phyloP scores from a whole-genome alignment of 2,888 invertebrate species.

The Vesta saturnalis region DNA sequence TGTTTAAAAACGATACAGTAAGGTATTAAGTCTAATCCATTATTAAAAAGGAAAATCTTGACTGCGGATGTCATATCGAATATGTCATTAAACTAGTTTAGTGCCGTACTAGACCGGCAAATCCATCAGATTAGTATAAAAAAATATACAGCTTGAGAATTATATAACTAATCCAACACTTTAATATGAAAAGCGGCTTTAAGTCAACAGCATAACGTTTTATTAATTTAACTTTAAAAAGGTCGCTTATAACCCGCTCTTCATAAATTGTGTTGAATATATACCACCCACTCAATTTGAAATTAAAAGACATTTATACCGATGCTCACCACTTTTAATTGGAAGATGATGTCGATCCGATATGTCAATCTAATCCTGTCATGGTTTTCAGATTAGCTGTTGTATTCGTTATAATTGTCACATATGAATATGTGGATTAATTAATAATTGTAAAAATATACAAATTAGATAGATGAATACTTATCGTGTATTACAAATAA shows the following conservation, averaged over 20 bases:
- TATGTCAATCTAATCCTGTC: constrained; percentile 40
- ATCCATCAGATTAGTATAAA: constrained; percentile 34
- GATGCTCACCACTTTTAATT: constrained; percentile 47
- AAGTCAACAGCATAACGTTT: neutral
- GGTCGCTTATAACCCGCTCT: constrained; percentile 20
- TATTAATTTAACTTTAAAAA: no score
- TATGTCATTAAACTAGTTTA: constrained; percentile 37
- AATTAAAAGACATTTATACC: constrained; percentile 32
- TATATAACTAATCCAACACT: neutral
- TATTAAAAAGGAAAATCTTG: constrained; percentile 18
- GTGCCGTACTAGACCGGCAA: constrained; percentile 38
- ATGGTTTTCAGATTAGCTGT: constrained; percentile 45
- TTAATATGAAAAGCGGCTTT: neutral
- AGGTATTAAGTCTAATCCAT: constrained; percentile 23
- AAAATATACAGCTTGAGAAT: constrained; percentile 30
- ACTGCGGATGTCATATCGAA: constrained; percentile 38
- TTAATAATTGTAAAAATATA: constrained; percentile 42
- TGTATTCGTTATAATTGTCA: constrained; percentile 45
- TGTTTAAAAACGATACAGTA: constrained; percentile 2
- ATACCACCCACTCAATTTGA: constrained; percentile 29
- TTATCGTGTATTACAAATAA: neutral
- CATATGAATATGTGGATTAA: constrained; percentile 47
- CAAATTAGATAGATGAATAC: constrained; percentile 6
- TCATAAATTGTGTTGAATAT: constrained; percentile 13
- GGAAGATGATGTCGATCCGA: constrained; percentile 42